A percentile compares a stretch with the other conserved stretches of the same genome.
These are phyloP conservation scores for Agonopterix alstromeriana DNA, from an alignment of 2,888 invertebrate genomes.

Conservation along the genomic window DNA sequence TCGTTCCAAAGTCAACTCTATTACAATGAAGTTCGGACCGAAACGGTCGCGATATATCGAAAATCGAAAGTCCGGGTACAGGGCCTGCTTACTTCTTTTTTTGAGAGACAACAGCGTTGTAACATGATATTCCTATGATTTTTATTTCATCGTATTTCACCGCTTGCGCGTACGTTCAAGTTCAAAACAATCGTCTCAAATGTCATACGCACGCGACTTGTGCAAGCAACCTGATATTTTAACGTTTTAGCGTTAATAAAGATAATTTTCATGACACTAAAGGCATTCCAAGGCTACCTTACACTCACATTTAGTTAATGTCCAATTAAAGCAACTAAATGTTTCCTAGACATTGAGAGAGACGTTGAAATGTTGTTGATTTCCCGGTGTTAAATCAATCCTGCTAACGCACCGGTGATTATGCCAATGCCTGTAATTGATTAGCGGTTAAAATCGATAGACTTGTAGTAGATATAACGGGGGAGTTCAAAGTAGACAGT, in stretches of 20 bases:
- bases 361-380: constrained; percentile 31
- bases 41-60: too few relatives aligned
- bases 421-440: constrained; percentile 32
- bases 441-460: constrained; percentile 22
- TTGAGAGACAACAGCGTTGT: background rate
- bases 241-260: constrained; percentile 8
- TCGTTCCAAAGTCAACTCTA: too few relatives aligned
- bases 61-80: too few relatives aligned
- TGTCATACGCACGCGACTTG: constrained; percentile 13
- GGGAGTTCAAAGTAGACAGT: constrained; percentile 3
- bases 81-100: background rate
- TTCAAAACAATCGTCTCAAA: constrained; percentile 5
- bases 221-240: constrained; percentile 26
- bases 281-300: constrained; percentile 10
- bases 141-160: constrained; percentile 3
- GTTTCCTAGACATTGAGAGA: constrained; percentile 39
- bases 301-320: constrained; percentile 15
- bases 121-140: background rate
- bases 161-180: constrained; percentile 5
- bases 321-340: constrained; percentile 31
- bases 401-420: constrained; percentile 31
- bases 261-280: constrained; percentile 7
- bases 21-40: too few relatives aligned
- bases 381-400: constrained; percentile 49
- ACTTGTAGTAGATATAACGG: constrained; percentile 1